Percentiles rank a stretch among this genome's conserved stretches.
Conservation (phyloP, 2,888 invertebrate species). For the Hedya salicella region DNA sequence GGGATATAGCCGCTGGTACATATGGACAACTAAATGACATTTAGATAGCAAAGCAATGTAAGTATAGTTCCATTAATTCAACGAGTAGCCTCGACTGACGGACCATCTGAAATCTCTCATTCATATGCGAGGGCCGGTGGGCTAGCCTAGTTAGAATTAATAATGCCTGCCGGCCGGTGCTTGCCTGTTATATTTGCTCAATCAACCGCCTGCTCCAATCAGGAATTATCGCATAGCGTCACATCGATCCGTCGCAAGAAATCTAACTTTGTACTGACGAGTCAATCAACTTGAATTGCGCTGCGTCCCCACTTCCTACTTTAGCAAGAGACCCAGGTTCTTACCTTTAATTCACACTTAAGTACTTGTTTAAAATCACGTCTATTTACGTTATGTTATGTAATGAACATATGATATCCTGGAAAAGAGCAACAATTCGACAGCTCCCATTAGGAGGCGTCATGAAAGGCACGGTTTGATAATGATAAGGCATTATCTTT, state of each 20-base stretch:
- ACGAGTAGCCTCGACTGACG: constrained; percentile 63
- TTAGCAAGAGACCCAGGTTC: not conserved
- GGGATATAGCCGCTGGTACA: too few species aligned
- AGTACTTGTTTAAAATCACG: too few species aligned
- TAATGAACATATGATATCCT: too few species aligned
- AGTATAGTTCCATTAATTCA: constrained; percentile 56
- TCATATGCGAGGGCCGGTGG: constrained; percentile 61
- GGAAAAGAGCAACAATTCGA: too few species aligned
- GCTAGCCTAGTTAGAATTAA: constrained; percentile 52
- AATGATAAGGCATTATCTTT: too few species aligned
- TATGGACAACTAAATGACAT: too few species aligned
- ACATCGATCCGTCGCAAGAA: constrained; percentile 31
- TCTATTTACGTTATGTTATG: too few species aligned
- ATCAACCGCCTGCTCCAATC: constrained; percentile 54
- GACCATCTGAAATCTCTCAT: constrained; percentile 66
- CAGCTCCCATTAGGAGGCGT: too few species aligned
- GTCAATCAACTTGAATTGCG: not conserved
- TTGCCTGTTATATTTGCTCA: constrained; percentile 61
- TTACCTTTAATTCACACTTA: too few species aligned
- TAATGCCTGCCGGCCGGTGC: constrained; percentile 47
- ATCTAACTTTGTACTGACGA: constrained; percentile 15
- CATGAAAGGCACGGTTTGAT: too few species aligned
- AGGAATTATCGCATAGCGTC: constrained; percentile 52
- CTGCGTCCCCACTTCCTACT: not conserved
- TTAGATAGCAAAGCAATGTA: too few species aligned